phyloP scores from a whole-genome alignment of 2,797 vertebrate genomes.

The Manis crassicaudata region DNA sequence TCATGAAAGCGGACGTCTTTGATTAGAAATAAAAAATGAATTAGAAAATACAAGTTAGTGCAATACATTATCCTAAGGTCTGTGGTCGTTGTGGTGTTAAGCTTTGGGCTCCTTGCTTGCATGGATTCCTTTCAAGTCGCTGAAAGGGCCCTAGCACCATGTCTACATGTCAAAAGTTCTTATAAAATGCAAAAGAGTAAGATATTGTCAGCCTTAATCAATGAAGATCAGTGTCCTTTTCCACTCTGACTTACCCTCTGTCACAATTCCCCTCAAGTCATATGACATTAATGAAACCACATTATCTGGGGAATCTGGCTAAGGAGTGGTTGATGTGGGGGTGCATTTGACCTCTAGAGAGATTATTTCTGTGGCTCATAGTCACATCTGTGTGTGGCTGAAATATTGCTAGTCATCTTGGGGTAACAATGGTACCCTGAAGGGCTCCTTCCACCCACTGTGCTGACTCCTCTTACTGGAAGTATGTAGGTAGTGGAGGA shows the following conservation, averaged over 20 bases:
- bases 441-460: not conserved
- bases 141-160: not conserved
- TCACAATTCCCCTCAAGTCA: not conserved
- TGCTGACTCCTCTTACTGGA: not conserved
- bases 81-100: not conserved
- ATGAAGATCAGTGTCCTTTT: not conserved
- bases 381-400: not conserved
- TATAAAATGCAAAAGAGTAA: not conserved
- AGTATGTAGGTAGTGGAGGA: not conserved
- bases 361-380: not conserved
- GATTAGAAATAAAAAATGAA: constrained; percentile 21
- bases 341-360: not conserved
- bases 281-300: not conserved
- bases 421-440: not conserved
- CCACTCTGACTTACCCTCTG: not conserved
- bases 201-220: not conserved
- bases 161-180: not conserved
- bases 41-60: constrained; percentile 4
- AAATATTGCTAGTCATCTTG: not conserved
- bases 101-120: not conserved
- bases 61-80: not conserved
- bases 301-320: not conserved
- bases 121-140: not conserved
- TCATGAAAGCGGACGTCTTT: not conserved
- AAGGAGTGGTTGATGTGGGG: not conserved